These are phyloP conservation scores for Hephaestus fuliginosus DNA, from an alignment of 2,797 vertebrate species.

Conservation along the genomic window DNA sequence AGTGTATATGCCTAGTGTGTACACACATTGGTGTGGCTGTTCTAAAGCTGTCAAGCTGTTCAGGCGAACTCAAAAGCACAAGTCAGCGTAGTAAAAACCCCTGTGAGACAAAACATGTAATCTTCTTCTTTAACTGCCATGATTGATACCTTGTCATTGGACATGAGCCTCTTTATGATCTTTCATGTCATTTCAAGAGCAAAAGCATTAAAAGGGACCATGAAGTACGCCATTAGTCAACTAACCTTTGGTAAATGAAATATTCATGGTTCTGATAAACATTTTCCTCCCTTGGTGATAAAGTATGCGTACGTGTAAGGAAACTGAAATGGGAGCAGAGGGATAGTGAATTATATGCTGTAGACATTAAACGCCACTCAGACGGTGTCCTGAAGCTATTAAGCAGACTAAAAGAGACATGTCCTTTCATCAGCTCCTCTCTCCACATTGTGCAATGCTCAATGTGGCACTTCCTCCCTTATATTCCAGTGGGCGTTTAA, in stretches of 20 bases:
- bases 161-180: constrained; percentile 40
- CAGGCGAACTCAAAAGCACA: constrained; percentile 17
- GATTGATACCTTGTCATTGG: constrained; percentile 52
- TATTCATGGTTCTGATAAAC: constrained; percentile 63
- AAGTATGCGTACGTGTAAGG: constrained; percentile 31
- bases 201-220: constrained; percentile 33
- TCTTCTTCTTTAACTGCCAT: constrained; percentile 14
- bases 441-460: constrained; percentile 68
- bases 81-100: constrained; percentile 17
- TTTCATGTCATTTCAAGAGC: constrained; percentile 53
- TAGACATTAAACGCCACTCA: constrained; percentile 74
- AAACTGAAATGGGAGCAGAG: constrained; percentile 51
- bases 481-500: constrained; percentile 82
- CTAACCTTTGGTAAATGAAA: constrained; percentile 59
- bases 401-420: constrained; percentile 76
- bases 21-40: constrained; percentile 7
- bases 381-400: constrained; percentile 72
- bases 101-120: constrained; percentile 8
- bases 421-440: constrained; percentile 76
- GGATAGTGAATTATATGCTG: constrained; percentile 56
- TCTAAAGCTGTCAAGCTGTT: constrained; percentile 18
- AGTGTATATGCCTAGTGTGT: constrained; percentile 18
- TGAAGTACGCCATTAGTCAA: constrained; percentile 53
- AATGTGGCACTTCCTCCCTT: constrained; percentile 72
- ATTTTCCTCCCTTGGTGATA: constrained; percentile 57